Percentiles rank a stretch among this genome's conserved stretches.
Evolutionary conservation across 1,140 invertebrate genomes (phyloP).

Genomic region (Drosophila carrolli): DNA sequence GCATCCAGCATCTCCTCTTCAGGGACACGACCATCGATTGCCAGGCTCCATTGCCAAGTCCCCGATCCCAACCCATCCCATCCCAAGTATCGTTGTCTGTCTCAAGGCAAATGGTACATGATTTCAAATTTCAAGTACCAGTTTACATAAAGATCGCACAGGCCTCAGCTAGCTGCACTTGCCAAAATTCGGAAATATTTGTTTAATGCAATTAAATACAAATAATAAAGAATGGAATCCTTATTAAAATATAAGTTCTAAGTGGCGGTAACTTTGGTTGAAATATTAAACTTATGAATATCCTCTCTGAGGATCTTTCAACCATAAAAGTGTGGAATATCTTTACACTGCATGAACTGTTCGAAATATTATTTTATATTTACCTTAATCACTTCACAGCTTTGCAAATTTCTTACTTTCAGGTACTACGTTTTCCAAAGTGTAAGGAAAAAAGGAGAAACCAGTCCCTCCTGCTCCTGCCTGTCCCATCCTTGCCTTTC

Average conservation of each 20-base stretch:
- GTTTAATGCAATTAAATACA: too few species aligned
- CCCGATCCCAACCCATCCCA: constrained; percentile 24
- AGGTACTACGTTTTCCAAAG: background rate
- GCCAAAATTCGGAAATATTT: background rate
- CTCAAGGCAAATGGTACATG: constrained; percentile 83
- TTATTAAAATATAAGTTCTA: too few species aligned
- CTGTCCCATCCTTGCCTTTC: constrained; percentile 35
- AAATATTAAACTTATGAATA: too few species aligned
- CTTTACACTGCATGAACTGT: too few species aligned
- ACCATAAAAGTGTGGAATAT: too few species aligned
- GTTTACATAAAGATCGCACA: constrained; percentile 74
- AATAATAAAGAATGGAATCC: too few species aligned
- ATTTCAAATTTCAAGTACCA: constrained; percentile 84
- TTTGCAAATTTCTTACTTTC: background rate
- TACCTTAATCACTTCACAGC: too few species aligned
- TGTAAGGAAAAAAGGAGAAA: constrained; percentile 28
- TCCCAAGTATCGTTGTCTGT: constrained; percentile 40
- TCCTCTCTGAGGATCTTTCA: too few species aligned
- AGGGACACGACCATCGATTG: constrained; percentile 73
- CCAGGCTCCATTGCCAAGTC: constrained; percentile 35
- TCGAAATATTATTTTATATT: background rate
- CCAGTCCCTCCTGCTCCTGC: constrained; percentile 39
- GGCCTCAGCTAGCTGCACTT: constrained; percentile 50
- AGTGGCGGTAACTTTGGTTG: too few species aligned
- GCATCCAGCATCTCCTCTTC: constrained; percentile 32